Conservation (phyloP, 2,113 vertebrate genomes). For the human (Homo sapiens) region DNA sequence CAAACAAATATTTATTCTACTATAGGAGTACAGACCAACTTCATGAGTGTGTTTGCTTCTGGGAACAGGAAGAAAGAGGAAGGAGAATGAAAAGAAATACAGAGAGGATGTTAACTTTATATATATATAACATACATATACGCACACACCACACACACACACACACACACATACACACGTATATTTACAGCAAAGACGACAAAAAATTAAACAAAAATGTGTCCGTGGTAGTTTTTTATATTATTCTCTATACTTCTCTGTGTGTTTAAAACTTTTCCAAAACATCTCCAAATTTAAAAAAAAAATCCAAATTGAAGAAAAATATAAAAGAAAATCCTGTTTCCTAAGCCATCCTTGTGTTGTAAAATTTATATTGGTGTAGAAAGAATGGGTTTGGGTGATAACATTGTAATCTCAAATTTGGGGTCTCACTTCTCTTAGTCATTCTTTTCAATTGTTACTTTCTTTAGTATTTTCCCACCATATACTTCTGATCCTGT, state of each 20-base stretch:
- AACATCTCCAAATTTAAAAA: neutral
- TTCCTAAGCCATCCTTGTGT: neutral
- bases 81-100: neutral
- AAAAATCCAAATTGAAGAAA: neutral
- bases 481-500: neutral
- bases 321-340: neutral
- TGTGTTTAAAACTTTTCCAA: neutral
- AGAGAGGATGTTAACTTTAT: neutral
- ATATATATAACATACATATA: neutral
- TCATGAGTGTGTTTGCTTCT: slow-evolving; percentile 12
- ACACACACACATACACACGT: neutral
- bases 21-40: neutral
- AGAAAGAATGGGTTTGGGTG: neutral
- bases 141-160: neutral
- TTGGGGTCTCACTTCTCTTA: neutral
- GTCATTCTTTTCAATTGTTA: neutral
- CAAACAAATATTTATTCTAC: neutral
- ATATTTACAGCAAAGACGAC: neutral
- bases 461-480: slow-evolving; percentile 13
- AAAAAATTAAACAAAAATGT: neutral
- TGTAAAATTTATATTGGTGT: neutral
- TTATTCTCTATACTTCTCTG: neutral
- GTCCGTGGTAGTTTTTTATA: neutral
- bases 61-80: neutral
- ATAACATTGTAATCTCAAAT: neutral